Conservation (phyloP, 2,797 vertebrate genomes). For the Sitta carolinensis region DNA sequence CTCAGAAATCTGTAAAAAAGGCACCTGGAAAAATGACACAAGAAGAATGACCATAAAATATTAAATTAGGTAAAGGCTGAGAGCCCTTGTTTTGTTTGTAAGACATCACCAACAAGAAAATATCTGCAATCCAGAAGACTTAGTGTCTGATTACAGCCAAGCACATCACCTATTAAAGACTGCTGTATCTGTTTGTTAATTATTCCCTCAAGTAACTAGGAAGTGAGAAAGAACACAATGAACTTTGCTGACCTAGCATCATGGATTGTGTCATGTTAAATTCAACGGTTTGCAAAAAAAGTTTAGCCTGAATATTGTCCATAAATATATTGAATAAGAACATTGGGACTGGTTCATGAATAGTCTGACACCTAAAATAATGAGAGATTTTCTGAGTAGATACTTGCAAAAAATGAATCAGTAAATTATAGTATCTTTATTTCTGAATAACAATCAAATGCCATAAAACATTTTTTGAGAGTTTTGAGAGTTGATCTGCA, state of each 20-base stretch:
- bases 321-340: background rate
- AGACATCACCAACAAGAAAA: background rate
- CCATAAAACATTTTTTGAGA: background rate
- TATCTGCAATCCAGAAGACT: background rate
- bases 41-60: background rate
- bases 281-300: background rate
- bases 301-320: background rate
- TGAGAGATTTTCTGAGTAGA: background rate
- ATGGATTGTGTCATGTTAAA: background rate
- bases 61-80: background rate
- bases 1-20: background rate
- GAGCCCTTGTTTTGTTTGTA: background rate
- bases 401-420: background rate
- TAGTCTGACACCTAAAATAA: background rate
- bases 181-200: background rate
- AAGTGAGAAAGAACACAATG: background rate
- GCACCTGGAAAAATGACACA: background rate
- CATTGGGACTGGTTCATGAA: background rate
- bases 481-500: background rate
- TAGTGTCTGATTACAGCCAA: background rate
- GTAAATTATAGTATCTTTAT: background rate
- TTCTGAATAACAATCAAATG: background rate
- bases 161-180: background rate
- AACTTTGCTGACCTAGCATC: background rate
- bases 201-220: background rate